Conservation (phyloP, 2,888 invertebrate species). For the Oscheius myriophilus region DNA sequence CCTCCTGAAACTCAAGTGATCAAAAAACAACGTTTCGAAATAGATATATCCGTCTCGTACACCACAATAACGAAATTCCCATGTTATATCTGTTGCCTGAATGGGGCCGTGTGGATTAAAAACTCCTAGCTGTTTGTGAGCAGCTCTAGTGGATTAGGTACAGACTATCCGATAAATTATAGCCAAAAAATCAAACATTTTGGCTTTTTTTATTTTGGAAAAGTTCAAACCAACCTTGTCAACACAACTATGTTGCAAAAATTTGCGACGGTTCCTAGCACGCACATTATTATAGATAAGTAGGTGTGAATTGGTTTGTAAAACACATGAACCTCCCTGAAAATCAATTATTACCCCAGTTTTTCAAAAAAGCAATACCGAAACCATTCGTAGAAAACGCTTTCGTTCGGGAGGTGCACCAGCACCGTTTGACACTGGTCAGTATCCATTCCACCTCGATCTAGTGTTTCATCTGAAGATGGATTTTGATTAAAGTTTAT, state of each 20-base stretch:
- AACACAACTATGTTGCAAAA: conserved; percentile 69
- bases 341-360: conserved; percentile 8
- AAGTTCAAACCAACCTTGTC: conserved; percentile 50
- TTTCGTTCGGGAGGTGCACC: conserved; percentile 65
- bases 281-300: conserved; percentile 67
- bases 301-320: conserved; percentile 67
- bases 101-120: neutral
- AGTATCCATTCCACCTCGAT: conserved; percentile 41
- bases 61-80: conserved; percentile 63
- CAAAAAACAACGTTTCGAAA: neutral
- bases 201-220: too few relatives aligned
- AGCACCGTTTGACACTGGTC: conserved; percentile 61
- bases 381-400: conserved; percentile 56
- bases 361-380: conserved; percentile 3
- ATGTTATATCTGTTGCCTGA: neutral
- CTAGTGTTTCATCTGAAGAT: conserved; percentile 30
- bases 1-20: conserved; percentile 43
- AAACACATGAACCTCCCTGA: conserved; percentile 47
- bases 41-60: conserved; percentile 44
- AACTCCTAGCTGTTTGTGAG: too few relatives aligned
- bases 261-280: conserved; percentile 66
- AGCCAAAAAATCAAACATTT: neutral
- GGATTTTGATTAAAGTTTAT: neutral
- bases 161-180: neutral
- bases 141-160: too few relatives aligned